These are phyloP conservation scores for Petrosia ficiformis DNA, from an alignment of 37 sponge, comb jelly and placozoan genomes.

Conservation along the genomic window DNA sequence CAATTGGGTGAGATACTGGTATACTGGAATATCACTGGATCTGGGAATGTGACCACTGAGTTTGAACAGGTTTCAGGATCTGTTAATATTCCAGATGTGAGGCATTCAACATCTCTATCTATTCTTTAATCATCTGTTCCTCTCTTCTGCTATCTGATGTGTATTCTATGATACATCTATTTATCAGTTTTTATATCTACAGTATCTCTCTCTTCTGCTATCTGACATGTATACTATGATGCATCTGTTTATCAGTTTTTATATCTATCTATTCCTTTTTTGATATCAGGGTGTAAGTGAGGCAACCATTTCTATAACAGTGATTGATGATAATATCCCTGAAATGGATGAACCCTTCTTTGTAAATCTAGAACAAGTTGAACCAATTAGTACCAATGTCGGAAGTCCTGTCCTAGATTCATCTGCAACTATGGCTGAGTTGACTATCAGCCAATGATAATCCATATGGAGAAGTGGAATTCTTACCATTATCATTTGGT, in stretches of 20 bases:
- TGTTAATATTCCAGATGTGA: too few relatives aligned
- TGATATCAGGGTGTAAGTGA: constrained; percentile 25
- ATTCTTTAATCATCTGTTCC: not conserved
- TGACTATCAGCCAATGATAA: constrained; percentile 83
- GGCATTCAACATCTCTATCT: constrained; percentile 60
- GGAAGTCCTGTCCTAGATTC: constrained; percentile 56
- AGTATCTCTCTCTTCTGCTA: too few relatives aligned
- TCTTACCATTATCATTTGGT: constrained; percentile 33
- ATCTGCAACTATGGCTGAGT: constrained; percentile 39
- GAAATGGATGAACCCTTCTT: constrained; percentile 53
- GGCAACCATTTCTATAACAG: constrained; percentile 30
- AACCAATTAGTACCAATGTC: constrained; percentile 43
- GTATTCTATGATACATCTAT: too few relatives aligned
- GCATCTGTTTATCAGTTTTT: too few relatives aligned
- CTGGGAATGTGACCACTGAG: constrained; percentile 26
- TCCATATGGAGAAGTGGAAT: constrained; percentile 86
- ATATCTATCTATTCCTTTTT: not conserved
- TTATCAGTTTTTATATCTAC: too few relatives aligned
- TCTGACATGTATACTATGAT: not conserved
- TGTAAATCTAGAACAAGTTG: constrained; percentile 32
- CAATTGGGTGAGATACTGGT: constrained; percentile 57
- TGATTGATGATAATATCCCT: constrained; percentile 52
- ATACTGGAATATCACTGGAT: constrained; percentile 65
- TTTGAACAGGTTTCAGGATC: constrained; percentile 41
- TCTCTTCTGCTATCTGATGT: too few relatives aligned